Percentiles rank a stretch among this genome's conserved stretches.
Conservation (phyloP, 2,113 vertebrate species). For the Blennius ocellaris region DNA sequence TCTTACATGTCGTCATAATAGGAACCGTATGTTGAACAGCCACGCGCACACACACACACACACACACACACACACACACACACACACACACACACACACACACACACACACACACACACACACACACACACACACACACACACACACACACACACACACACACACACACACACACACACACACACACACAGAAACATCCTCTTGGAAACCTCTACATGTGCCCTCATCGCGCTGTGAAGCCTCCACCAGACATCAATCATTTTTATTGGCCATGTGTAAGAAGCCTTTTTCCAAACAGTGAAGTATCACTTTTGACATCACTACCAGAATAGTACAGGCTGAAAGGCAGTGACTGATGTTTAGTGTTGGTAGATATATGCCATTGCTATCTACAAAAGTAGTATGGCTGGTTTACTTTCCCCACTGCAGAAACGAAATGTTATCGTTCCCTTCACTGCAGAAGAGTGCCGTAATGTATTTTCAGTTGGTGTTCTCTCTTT, state of each 20-base stretch:
- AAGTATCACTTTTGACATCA: constrained; percentile 79
- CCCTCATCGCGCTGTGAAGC: constrained; percentile 48
- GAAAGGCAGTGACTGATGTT: constrained; percentile 65
- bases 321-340: constrained; percentile 63
- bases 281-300: constrained; percentile 75
- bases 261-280: constrained; percentile 82
- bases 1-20: constrained; percentile 54
- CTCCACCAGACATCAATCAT: constrained; percentile 74
- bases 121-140: constrained; percentile 6
- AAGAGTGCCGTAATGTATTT: background rate
- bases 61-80: constrained; percentile 1
- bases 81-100: constrained; percentile 13
- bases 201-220: constrained; percentile 51
- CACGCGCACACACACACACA: constrained; percentile 13
- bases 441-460: background rate
- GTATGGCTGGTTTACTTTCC: constrained; percentile 3
- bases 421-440: constrained; percentile 6
- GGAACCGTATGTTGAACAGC: constrained; percentile 67
- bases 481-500: background rate
- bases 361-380: constrained; percentile 34
- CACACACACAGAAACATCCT: constrained; percentile 1
- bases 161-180: constrained; percentile 14
- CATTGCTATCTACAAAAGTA: constrained; percentile 20
- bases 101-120: background rate
- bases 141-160: constrained; percentile 1